Conservation (phyloP, 2,113 vertebrate species). For the Lagenorhynchus albirostris region DNA sequence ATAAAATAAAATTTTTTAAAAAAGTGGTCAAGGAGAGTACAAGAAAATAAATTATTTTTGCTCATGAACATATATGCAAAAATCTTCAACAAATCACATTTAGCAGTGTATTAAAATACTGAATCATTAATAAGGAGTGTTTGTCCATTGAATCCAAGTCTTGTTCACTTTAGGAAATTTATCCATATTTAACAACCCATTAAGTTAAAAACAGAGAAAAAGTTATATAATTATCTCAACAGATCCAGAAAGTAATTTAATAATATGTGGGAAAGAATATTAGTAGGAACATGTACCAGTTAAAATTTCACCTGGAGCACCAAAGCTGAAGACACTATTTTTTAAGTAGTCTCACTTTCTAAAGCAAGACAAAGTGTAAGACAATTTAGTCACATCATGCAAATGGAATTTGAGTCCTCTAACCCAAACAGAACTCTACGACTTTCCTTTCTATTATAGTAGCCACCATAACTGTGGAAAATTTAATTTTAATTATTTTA, state of each 20-base stretch:
- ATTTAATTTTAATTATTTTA: neutral
- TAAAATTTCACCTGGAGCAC: neutral
- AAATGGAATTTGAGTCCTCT: neutral
- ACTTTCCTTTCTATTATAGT: neutral
- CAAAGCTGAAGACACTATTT: neutral
- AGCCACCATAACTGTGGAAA: neutral
- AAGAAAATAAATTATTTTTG: neutral
- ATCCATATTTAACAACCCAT: neutral
- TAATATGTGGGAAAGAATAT: neutral
- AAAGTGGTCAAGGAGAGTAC: neutral
- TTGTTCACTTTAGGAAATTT: neutral
- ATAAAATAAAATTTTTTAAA: no score
- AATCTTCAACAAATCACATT: neutral
- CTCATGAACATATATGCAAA: neutral
- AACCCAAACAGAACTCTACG: neutral
- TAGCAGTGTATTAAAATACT: neutral
- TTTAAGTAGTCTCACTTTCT: neutral
- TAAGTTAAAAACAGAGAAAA: neutral
- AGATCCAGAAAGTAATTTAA: neutral
- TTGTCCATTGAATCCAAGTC: neutral
- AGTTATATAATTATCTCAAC: neutral
- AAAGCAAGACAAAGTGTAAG: neutral
- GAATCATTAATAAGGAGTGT: neutral
- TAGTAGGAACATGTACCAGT: neutral
- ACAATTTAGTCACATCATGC: neutral